Evolutionary conservation across 2,797 vertebrate species (phyloP), one percentile per base, ranked within the genome.

Genomic region (Acrossocheilus fasciatus): DNA sequence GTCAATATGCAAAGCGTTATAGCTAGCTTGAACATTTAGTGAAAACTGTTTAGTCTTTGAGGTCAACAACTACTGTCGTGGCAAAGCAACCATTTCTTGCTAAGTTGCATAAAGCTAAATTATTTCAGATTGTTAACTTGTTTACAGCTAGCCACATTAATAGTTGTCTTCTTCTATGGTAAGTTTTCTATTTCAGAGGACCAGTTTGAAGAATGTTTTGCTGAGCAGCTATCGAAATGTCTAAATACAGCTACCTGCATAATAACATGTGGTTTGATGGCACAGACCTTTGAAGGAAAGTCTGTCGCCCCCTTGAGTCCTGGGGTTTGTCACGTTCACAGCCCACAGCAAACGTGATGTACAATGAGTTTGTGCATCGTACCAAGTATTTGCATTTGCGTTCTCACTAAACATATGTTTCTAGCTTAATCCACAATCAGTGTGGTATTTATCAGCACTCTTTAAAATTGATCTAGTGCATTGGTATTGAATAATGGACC

Each of bases 401-500:
- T n/a, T 57, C 26, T 70, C 52, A 26, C n/a, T 43, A 23, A 75
- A 34, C 4, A 23, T 39, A 64, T 23, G 26, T 50, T 81, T 43
- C 6, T 36, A 34, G 9, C 78, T 81, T 64, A 68, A 75, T 81
- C 77, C 78, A 66, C 30, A 64, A 75, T 26, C 8, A 39, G 11
- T 9, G 15, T 26, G 30, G 1, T 23, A 36, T 59, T 64, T 80
- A 86, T 81, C 41, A 73, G 84, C 26, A 64, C 34, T 30, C 18
- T 96, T 96, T 94, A 96, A 96, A 96, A 95, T 89, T 93, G 94
- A 96, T 96, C 94, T 95, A 94, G 94, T 94, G 96, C 96, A 96
- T 96, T 95, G 94, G 94, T 94, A 93, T 91, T 98, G 96, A 98
- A 98, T 98, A 98, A 98, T 98, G 96, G 95, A 97, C 97, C 94